A percentile compares a stretch with the other conserved stretches of the same genome.
These are phyloP conservation scores for Stenichneumon culpator DNA, from an alignment of 2,888 invertebrate genomes.

Conservation along the genomic window DNA sequence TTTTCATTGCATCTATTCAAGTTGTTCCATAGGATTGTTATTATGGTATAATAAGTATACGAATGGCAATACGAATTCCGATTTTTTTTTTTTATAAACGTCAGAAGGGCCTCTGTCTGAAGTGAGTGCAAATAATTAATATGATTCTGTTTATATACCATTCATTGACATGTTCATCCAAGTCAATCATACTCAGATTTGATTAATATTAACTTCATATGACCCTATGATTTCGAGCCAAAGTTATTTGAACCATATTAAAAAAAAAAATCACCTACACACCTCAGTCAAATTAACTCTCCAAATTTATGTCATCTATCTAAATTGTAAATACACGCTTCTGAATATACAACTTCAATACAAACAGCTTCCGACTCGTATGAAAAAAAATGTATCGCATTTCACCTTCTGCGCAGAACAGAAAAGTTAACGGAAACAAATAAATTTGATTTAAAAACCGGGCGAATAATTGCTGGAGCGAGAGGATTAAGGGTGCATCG, in stretches of 20 bases:
- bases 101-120: too few relatives aligned
- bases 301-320: background rate
- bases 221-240: background rate
- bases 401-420: background rate
- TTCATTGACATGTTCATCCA: too few relatives aligned
- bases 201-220: background rate
- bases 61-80: too few relatives aligned
- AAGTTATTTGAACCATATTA: background rate
- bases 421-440: background rate
- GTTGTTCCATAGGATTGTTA: too few relatives aligned
- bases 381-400: background rate
- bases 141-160: too few relatives aligned
- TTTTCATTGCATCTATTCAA: too few relatives aligned
- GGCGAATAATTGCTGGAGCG: background rate
- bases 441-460: background rate
- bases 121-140: too few relatives aligned
- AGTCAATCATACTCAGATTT: too few relatives aligned
- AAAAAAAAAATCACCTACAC: background rate
- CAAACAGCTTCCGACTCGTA: background rate
- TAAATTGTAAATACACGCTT: background rate
- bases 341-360: background rate
- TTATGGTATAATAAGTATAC: too few relatives aligned
- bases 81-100: too few relatives aligned
- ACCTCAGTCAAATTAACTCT: background rate
- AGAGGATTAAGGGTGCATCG: background rate